A percentile compares a stretch with the other conserved stretches of the same genome.
These are phyloP conservation scores for Lissonota sp. DNA, from an alignment of 2,888 invertebrate genomes.

Conservation along the genomic window DNA sequence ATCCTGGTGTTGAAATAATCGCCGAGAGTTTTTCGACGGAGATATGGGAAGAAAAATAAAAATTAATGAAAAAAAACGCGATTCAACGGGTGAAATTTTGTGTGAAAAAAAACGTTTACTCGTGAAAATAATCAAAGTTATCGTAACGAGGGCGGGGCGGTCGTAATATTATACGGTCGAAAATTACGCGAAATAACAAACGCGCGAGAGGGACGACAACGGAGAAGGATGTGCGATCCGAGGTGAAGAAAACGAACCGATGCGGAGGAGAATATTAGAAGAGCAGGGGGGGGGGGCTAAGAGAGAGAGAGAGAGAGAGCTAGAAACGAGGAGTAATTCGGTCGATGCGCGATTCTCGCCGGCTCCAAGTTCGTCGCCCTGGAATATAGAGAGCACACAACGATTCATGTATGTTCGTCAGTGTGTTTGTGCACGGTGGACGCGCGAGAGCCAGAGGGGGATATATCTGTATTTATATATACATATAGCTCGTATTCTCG, in stretches of 20 bases:
- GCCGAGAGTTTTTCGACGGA: no score
- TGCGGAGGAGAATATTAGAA: not conserved
- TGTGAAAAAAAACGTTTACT: not conserved
- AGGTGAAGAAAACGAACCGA: no score
- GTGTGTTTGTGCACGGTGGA: conserved; percentile 39
- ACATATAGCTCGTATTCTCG: conserved; percentile 12
- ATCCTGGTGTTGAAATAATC: no score
- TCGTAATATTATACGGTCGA: conserved; percentile 53
- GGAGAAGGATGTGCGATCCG: no score
- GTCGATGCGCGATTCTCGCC: conserved; percentile 66
- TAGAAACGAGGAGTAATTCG: conserved; percentile 63
- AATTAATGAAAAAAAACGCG: not conserved
- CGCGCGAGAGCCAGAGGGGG: conserved; percentile 30
- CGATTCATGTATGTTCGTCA: conserved; percentile 55
- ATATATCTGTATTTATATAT: not conserved
- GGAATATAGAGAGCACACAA: conserved; percentile 43
- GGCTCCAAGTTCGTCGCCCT: conserved; percentile 68
- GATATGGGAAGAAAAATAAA: no score
- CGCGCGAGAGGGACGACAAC: not conserved
- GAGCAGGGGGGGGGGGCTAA: not conserved
- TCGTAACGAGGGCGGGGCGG: conserved; percentile 10
- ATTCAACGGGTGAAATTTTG: not conserved
- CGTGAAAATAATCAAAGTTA: conserved; percentile 25
- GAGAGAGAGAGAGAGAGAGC: conserved; percentile 20
- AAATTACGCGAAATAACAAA: conserved; percentile 62